Base-by-base conservation (phyloP, 2,888 invertebrate genomes). In the Candidula unifasciata region DNA sequence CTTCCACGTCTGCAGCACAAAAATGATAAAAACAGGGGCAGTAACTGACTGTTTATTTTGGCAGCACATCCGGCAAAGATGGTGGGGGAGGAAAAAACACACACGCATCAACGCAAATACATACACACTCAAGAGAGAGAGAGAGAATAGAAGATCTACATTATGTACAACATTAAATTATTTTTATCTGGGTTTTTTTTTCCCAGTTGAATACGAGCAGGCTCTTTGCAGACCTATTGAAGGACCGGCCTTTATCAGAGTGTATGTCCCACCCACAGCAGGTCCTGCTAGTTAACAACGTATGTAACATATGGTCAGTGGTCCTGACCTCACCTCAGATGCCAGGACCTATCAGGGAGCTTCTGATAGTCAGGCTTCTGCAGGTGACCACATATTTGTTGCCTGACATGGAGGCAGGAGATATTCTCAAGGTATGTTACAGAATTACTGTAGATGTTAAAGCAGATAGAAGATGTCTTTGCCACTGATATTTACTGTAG, bases 341-440 rank as follows among this genome's bases (percentile, higher is more conserved):
- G 0, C 16, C n/a, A 30, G 18, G 18, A 2, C 57, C 35, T 6
- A 16, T 37, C n/a, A 27, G 37, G 35, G 73, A 71, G 16, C 35
- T 27, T 10, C 13, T 74, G 60, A n/a, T 57, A 21, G 44, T 10
- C 30, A 82, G 35, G 57, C 80, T 89, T 71, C 69, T 89, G 21
- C 82, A 84, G 57, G 77, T 88, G 24, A 87, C 87, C n/a, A 82
- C 85, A 37, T 79, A 71, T 16, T 69, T 90, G 24, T 64, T 88
- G 21, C 37, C 78, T n/a, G 71, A 85, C 35, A 71, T 90, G n/a
- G 86, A 87, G 8, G 86, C 87, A 68, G 83, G 83, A 79, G 84
- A 88, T n/a, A 52, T 90, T n/a, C 77, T 89, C 10, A 87, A 88
- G 88, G 90, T 89, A 80, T 33, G 60, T 64, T n/a, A 8, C 37